These are phyloP conservation scores for Dipodomys ordii DNA, from an alignment of 2,113 vertebrate species.

Conservation along the genomic window DNA sequence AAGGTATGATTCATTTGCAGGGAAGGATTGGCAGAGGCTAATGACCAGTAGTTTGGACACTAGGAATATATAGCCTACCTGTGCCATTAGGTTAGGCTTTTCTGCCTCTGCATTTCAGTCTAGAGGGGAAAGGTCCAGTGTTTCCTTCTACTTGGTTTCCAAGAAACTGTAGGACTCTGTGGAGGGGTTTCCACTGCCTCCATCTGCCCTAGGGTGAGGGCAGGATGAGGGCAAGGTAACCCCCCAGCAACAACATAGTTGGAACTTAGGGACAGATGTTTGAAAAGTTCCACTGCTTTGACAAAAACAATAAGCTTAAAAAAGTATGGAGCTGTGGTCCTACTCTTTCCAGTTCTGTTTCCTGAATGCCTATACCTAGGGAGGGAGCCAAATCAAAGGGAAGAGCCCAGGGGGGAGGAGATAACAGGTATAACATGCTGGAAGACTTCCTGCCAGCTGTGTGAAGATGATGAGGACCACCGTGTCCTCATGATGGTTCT, in stretches of 20 bases:
- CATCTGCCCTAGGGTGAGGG: background rate
- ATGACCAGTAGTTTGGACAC: background rate
- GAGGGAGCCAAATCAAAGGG: background rate
- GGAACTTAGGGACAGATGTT: background rate
- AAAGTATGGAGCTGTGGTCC: background rate
- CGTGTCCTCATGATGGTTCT: background rate
- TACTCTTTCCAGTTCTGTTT: background rate
- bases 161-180: background rate
- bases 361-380: background rate
- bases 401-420: background rate
- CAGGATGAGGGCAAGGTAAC: background rate
- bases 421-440: background rate
- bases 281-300: constrained; percentile 16
- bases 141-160: background rate
- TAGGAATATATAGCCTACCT: background rate
- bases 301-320: background rate
- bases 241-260: background rate
- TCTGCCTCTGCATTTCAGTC: background rate
- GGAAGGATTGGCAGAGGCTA: background rate
- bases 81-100: background rate
- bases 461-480: no score
- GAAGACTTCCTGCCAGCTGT: background rate
- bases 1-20: no score
- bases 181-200: background rate
- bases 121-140: background rate